phyloP scores from a whole-genome alignment of 2,113 vertebrate species.

The Ochotona curzoniae region DNA sequence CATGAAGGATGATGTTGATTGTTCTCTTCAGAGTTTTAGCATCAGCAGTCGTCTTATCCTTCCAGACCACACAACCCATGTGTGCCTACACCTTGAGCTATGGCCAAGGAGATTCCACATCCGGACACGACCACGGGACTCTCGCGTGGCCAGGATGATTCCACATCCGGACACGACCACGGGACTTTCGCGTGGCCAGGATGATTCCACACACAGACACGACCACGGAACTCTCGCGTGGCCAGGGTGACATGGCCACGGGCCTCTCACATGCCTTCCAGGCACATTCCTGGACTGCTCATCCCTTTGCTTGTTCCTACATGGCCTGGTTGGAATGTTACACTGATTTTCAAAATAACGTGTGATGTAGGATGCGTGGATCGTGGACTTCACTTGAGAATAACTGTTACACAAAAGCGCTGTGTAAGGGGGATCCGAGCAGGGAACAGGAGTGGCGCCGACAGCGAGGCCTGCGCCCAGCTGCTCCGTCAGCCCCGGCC shows the following conservation, averaged over 20 bases:
- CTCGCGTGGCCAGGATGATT: no score
- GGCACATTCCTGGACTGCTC: neutral
- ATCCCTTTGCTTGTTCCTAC: neutral
- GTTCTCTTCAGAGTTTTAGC: no score
- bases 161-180: no score
- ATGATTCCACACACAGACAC: neutral
- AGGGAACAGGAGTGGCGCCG: neutral
- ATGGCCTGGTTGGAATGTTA: neutral
- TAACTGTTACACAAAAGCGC: neutral
- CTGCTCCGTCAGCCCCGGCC: no score
- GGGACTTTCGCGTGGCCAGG: neutral
- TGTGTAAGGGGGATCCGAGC: neutral
- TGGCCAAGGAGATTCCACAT: no score
- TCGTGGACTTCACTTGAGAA: constrained; percentile 22
- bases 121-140: no score
- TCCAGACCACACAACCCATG: no score
- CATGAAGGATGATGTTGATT: no score
- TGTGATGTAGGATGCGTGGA: neutral
- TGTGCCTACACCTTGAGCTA: no score
- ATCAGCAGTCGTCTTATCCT: no score
- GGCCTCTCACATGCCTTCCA: neutral
- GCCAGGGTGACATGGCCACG: no score
- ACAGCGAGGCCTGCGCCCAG: no score
- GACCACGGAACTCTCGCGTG: neutral
- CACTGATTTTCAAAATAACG: neutral